Percentiles rank a stretch among this genome's conserved stretches.
phyloP scores from a whole-genome alignment of 2,797 vertebrate genomes.

The Anguilla anguilla region DNA sequence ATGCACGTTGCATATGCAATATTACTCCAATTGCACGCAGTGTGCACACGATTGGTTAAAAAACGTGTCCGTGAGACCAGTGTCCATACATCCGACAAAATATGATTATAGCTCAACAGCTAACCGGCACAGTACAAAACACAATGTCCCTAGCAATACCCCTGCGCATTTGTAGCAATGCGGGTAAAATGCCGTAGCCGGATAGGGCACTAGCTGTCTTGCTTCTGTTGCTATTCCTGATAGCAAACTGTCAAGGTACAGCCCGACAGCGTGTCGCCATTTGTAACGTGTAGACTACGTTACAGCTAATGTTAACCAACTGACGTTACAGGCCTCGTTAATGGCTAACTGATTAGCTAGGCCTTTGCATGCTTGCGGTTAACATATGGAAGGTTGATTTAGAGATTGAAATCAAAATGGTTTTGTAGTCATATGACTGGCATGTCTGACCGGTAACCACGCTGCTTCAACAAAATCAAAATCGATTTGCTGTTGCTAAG shows the following conservation, averaged over 20 bases:
- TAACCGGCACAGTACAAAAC: not conserved
- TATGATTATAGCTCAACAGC: not conserved
- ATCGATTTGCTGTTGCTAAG: not conserved
- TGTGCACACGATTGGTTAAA: not conserved
- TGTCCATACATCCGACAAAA: not conserved
- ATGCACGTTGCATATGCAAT: not conserved
- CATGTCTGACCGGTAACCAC: not conserved
- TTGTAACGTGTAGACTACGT: not conserved
- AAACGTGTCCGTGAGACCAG: not conserved
- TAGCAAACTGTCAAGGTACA: not conserved
- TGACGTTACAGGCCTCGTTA: not conserved
- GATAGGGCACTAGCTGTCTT: not conserved
- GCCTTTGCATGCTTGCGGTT: not conserved
- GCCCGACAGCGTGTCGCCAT: not conserved
- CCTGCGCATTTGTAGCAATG: conserved; percentile 10
- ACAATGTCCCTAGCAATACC: not conserved
- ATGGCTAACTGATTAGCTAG: conserved; percentile 1
- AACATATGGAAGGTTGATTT: not conserved
- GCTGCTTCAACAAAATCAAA: not conserved
- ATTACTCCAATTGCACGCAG: not conserved
- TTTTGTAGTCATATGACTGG: not conserved
- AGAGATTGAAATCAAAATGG: not conserved
- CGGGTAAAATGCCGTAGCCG: not conserved
- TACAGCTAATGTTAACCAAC: not conserved
- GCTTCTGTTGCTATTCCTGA: not conserved